phyloP scores from a whole-genome alignment of 1,140 invertebrate genomes.

The Drosophila serrata region DNA sequence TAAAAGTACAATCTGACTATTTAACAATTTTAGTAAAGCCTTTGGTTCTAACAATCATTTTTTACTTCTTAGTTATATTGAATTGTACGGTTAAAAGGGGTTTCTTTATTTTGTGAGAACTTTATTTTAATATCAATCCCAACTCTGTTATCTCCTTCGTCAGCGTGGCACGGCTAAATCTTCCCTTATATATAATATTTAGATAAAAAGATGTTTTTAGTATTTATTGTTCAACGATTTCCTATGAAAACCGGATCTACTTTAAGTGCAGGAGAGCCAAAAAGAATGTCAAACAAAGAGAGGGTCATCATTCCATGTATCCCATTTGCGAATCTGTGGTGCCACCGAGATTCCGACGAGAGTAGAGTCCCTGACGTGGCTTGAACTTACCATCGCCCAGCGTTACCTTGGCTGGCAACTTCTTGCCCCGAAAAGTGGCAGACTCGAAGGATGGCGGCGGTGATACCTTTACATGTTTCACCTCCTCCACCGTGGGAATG shows the following conservation, averaged over 20 bases:
- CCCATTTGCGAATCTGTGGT: conserved; percentile 12
- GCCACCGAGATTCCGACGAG: conserved; percentile 37
- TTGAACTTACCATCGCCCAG: conserved; percentile 66
- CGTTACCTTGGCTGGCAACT: conserved; percentile 41
- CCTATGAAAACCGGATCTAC: background rate
- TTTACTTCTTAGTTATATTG: too few species aligned
- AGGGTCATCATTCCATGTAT: conserved; percentile 55
- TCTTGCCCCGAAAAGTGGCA: conserved; percentile 63
- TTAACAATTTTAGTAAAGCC: too few species aligned
- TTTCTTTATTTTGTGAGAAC: too few species aligned
- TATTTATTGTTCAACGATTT: background rate
- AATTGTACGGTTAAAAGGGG: too few species aligned
- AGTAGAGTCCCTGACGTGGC: conserved; percentile 49
- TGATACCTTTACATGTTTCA: conserved; percentile 39
- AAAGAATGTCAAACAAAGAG: background rate
- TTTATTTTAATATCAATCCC: too few species aligned
- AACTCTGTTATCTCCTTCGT: too few species aligned
- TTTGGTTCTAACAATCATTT: too few species aligned
- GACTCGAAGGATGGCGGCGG: conserved; percentile 73
- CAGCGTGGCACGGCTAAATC: too few species aligned
- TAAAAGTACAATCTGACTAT: too few species aligned
- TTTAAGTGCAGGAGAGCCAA: conserved; percentile 11
- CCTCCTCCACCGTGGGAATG: conserved; percentile 9
- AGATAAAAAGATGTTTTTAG: too few species aligned
- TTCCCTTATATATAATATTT: too few species aligned